Percentiles rank a stretch among this genome's conserved stretches.
Conservation (phyloP, 2,113 vertebrate genomes). For the Sphyrna mokarran region DNA sequence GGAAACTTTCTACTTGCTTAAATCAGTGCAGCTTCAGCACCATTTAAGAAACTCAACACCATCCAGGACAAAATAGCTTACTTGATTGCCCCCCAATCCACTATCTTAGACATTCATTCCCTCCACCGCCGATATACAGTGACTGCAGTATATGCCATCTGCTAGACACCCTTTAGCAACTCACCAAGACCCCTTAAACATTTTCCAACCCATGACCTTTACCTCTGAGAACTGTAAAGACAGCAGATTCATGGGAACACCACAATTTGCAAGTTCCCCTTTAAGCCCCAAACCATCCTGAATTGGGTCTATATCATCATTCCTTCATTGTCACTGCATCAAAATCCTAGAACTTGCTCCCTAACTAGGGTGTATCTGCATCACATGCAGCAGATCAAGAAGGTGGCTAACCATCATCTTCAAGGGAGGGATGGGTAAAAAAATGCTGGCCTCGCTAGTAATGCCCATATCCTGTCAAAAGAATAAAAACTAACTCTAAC, state of each 20-base stretch:
- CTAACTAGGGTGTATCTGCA: background rate
- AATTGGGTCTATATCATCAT: background rate
- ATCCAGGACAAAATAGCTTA: too few species aligned
- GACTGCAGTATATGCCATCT: background rate
- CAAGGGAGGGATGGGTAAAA: background rate
- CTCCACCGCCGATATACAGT: too few species aligned
- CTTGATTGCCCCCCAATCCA: too few species aligned
- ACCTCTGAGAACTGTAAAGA: background rate
- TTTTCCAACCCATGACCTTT: background rate
- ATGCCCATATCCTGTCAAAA: background rate
- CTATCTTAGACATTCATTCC: too few species aligned
- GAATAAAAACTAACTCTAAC: background rate
- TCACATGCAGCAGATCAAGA: background rate
- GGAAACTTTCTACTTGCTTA: too few species aligned
- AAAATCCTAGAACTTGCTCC: background rate
- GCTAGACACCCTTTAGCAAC: background rate
- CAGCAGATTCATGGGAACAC: too few species aligned
- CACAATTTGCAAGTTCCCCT: too few species aligned
- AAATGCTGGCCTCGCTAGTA: background rate
- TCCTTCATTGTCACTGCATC: background rate
- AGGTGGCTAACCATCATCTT: background rate
- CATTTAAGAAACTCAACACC: too few species aligned
- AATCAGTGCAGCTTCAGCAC: too few species aligned
- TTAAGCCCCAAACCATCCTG: background rate
- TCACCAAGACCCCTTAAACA: background rate